These are phyloP conservation scores for Abrostola tripartita DNA, from an alignment of 2,888 invertebrate genomes.

Conservation along the genomic window DNA sequence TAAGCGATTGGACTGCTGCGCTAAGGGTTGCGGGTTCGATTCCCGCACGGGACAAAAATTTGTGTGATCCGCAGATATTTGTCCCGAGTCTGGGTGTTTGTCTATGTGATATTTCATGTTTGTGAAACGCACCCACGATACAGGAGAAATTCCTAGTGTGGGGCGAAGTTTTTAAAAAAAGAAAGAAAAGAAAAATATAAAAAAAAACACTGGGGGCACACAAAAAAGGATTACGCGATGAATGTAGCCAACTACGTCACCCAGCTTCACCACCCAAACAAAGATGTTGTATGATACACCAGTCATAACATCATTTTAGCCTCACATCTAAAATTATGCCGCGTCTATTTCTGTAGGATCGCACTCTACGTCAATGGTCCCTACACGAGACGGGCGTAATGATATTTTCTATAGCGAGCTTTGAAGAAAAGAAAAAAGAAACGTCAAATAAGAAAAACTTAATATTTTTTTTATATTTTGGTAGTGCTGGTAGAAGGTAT, in stretches of 20 bases:
- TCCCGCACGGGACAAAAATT: no score
- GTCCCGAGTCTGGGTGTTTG: no score
- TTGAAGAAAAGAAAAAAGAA: not conserved
- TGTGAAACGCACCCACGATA: no score
- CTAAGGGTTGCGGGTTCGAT: no score
- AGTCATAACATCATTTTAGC: slow-evolving; percentile 52
- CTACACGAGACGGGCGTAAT: slow-evolving; percentile 19
- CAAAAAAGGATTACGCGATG: not conserved
- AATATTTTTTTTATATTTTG: not conserved
- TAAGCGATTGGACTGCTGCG: no score
- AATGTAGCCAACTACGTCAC: slow-evolving; percentile 7
- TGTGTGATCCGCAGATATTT: no score
- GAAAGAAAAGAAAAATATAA: no score
- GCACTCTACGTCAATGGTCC: slow-evolving; percentile 37
- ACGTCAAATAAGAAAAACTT: no score
- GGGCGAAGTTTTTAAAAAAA: no score
- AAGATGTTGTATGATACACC: slow-evolving; percentile 35
- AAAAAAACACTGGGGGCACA: no score
- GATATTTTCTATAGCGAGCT: slow-evolving; percentile 32
- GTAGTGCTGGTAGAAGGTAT: not conserved
- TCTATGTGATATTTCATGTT: no score
- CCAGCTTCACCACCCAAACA: slow-evolving; percentile 33
- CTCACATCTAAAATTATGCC: slow-evolving; percentile 45
- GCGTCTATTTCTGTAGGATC: slow-evolving; percentile 43
- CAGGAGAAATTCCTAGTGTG: no score